A percentile compares a stretch with the other conserved stretches of the same genome.
phyloP scores from a whole-genome alignment of 1,140 invertebrate species.

The Drosophila simulans region DNA sequence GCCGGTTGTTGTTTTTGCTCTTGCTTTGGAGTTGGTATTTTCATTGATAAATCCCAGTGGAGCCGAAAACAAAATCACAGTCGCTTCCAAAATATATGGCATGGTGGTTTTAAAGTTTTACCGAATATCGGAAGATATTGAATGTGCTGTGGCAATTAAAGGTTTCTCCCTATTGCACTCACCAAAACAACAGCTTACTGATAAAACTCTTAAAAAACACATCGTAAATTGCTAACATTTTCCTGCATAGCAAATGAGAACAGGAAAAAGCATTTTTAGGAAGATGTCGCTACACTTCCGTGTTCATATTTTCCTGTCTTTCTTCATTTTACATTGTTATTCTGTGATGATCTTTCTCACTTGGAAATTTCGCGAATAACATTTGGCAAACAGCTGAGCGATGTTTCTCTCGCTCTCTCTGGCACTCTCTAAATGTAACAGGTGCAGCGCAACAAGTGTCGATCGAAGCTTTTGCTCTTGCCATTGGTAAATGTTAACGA shows the following conservation, averaged over 20 bases:
- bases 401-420: constrained; percentile 2
- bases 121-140: too few species aligned
- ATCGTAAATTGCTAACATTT: constrained; percentile 1
- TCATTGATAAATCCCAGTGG: constrained; percentile 69
- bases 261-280: constrained; percentile 17
- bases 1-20: constrained; percentile 73
- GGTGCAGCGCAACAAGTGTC: constrained; percentile 54
- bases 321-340: constrained; percentile 14
- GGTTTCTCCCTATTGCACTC: too few species aligned
- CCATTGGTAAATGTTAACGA: neutral
- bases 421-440: constrained; percentile 7
- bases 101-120: neutral
- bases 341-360: neutral
- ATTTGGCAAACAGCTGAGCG: constrained; percentile 31
- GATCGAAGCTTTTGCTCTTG: constrained; percentile 53
- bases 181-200: too few species aligned
- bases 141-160: too few species aligned
- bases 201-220: neutral
- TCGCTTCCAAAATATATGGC: constrained; percentile 36
- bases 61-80: constrained; percentile 23
- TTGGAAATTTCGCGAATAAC: constrained; percentile 47
- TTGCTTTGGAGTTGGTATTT: constrained; percentile 43
- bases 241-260: constrained; percentile 2
- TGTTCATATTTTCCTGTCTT: constrained; percentile 19
- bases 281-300: constrained; percentile 43